Evolutionary conservation across 2,888 invertebrate species (phyloP).

Genomic region (Bursaphelenchus okinawaensis): DNA sequence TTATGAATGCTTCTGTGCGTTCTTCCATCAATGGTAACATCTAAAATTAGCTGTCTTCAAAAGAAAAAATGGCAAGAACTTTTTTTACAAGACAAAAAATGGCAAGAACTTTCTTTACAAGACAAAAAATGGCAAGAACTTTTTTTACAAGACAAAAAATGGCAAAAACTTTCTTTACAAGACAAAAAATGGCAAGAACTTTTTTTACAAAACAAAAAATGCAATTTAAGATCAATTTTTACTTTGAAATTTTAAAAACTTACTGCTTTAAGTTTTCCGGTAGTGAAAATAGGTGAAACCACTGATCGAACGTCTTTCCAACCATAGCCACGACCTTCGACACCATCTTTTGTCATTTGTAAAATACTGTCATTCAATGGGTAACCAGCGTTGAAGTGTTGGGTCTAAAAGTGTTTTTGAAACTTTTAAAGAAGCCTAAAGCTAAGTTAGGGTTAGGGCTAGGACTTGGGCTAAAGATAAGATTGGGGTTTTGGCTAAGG

Average conservation of each 20-base stretch:
- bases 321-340: conserved; percentile 59
- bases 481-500: no score
- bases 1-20: conserved; percentile 22
- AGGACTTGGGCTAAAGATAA: no score
- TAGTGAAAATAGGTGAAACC: conserved; percentile 68
- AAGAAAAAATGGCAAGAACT: no score
- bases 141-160: no score
- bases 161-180: no score
- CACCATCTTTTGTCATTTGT: conserved; percentile 11
- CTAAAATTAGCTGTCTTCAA: no score
- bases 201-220: no score
- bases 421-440: conserved; percentile 6
- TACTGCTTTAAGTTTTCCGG: conserved; percentile 65
- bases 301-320: conserved; percentile 68
- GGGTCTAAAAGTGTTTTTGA: not conserved
- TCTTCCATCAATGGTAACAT: conserved; percentile 27
- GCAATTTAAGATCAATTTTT: no score
- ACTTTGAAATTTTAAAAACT: no score
- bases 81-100: conserved; percentile 3
- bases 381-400: conserved; percentile 14
- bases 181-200: no score
- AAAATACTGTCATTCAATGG: conserved; percentile 16
- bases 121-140: no score
- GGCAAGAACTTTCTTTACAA: not conserved
- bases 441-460: no score